Evolutionary conservation across 1,140 invertebrate genomes (phyloP).

Genomic region (Choristoneura fumiferana): DNA sequence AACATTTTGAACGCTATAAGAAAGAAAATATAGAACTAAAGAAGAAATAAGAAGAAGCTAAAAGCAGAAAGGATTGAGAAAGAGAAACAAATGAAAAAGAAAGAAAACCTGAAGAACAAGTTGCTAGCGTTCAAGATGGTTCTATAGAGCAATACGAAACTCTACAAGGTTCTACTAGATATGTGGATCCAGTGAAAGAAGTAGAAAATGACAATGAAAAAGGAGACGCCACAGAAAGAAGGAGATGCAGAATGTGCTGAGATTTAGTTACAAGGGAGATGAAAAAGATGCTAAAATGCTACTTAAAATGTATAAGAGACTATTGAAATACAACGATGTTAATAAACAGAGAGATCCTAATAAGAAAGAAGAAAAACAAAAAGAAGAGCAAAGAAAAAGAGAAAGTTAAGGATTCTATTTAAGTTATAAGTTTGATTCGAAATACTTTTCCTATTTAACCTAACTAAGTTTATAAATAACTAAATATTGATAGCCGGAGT

Average conservation of each 20-base stretch:
- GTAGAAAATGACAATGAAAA: constrained; percentile 28
- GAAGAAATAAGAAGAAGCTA: constrained; percentile 61
- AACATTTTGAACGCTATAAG: constrained; percentile 78
- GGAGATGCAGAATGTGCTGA: constrained; percentile 5
- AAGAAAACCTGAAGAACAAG: not conserved
- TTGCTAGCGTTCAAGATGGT: constrained; percentile 52
- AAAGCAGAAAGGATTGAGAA: constrained; percentile 27
- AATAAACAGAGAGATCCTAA: constrained; percentile 52
- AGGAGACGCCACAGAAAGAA: constrained; percentile 14
- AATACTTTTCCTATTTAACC: not conserved
- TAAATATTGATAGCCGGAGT: too few species aligned
- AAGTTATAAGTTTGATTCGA: too few species aligned
- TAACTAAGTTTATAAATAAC: too few species aligned
- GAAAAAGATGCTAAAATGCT: constrained; percentile 70
- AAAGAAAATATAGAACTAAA: constrained; percentile 80
- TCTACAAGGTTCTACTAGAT: constrained; percentile 65
- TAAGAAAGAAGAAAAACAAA: constrained; percentile 63
- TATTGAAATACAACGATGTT: constrained; percentile 71
- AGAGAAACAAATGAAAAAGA: constrained; percentile 21
- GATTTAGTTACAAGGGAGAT: constrained; percentile 52
- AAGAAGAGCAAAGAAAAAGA: constrained; percentile 51
- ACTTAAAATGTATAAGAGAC: constrained; percentile 74
- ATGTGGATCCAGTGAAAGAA: constrained; percentile 59
- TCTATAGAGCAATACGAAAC: constrained; percentile 70
- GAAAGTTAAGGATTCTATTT: not conserved